phyloP scores from a whole-genome alignment of 2,113 vertebrate genomes.

The Scomber scombrus region DNA sequence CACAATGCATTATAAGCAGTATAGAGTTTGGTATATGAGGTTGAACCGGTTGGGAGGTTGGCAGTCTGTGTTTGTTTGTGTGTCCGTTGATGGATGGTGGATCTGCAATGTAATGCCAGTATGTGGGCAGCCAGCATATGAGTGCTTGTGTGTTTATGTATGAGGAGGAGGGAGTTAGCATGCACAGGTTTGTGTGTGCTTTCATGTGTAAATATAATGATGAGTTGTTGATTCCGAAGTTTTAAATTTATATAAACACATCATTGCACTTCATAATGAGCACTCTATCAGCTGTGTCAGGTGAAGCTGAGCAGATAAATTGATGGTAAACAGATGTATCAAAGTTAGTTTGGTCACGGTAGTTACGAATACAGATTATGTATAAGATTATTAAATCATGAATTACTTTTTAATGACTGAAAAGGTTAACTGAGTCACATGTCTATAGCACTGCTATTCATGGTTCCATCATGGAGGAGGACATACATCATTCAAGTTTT shows the following conservation, averaged over 20 bases:
- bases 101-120: neutral
- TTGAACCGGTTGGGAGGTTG: too few relatives aligned
- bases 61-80: neutral
- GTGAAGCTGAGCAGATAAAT: slow-evolving; percentile 23
- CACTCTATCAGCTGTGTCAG: slow-evolving; percentile 24
- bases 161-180: neutral
- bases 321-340: slow-evolving; percentile 33
- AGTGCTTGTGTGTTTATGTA: neutral
- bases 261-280: slow-evolving; percentile 47
- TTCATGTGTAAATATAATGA: slow-evolving; percentile 58
- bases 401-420: slow-evolving; percentile 1
- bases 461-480: slow-evolving; percentile 30
- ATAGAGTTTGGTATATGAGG: neutral
- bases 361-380: slow-evolving; percentile 17
- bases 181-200: slow-evolving; percentile 18
- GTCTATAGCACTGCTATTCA: slow-evolving; percentile 38
- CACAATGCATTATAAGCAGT: neutral
- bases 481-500: slow-evolving; percentile 67
- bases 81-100: neutral
- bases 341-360: neutral
- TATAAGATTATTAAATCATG: slow-evolving; percentile 15
- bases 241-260: slow-evolving; percentile 45
- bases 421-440: slow-evolving; percentile 9
- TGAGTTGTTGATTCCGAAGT: slow-evolving; percentile 54
- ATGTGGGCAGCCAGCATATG: neutral